A percentile compares a stretch with the other conserved stretches of the same genome.
These are phyloP conservation scores for Machaerirhynchus nigripectus DNA, from an alignment of 2,113 vertebrate genomes.

Conservation along the genomic window DNA sequence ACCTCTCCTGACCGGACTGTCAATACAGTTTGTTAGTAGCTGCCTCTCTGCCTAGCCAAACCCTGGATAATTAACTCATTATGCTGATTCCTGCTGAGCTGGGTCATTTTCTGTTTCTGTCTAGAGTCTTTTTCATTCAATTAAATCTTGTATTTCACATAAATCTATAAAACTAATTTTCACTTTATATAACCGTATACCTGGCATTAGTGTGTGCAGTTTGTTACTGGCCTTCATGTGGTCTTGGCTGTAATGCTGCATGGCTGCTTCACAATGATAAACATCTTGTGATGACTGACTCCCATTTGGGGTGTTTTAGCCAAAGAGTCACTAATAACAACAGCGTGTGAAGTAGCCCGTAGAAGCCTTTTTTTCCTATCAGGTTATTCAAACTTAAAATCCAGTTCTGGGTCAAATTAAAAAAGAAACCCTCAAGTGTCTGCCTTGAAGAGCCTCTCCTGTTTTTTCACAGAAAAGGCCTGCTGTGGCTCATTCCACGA, in stretches of 20 bases:
- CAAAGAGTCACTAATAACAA: not conserved
- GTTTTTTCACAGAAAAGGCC: not conserved
- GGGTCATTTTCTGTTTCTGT: conserved; percentile 33
- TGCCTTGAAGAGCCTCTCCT: not conserved
- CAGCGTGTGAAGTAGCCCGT: not conserved
- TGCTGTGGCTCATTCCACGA: not conserved
- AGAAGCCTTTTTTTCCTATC: not conserved
- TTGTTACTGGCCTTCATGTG: not conserved
- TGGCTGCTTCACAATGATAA: not conserved
- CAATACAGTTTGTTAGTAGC: conserved; percentile 25
- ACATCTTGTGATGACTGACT: not conserved
- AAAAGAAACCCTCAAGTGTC: not conserved
- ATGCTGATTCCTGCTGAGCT: conserved; percentile 48
- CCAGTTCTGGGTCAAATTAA: not conserved
- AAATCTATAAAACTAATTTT: conserved; percentile 1
- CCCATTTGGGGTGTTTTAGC: not conserved
- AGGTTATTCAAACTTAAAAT: not conserved
- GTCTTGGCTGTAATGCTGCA: not conserved
- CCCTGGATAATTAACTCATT: conserved; percentile 59
- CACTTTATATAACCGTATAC: not conserved
- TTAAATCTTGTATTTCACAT: conserved; percentile 16
- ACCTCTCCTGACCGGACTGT: conserved; percentile 44
- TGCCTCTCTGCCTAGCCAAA: conserved; percentile 6
- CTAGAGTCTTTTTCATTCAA: conserved; percentile 34
- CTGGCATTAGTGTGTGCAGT: not conserved